Evolutionary conservation across 1,140 invertebrate species (phyloP).

Genomic region (Leptinotarsa lineolata): DNA sequence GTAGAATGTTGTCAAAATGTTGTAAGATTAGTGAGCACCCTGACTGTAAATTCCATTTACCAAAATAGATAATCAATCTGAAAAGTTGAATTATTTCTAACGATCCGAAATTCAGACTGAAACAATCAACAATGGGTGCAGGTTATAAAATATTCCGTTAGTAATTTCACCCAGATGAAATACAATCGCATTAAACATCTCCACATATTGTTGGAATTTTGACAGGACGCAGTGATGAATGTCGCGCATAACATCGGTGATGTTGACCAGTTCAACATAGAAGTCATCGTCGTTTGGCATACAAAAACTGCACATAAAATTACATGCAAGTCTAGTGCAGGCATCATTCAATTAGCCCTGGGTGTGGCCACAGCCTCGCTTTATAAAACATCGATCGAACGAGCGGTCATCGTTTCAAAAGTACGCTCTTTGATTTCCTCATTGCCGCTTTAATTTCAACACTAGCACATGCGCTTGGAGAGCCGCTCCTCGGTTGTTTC

Average conservation of each 20-base stretch:
- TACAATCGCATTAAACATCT: constrained; percentile 33
- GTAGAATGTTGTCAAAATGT: no score
- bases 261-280: constrained; percentile 30
- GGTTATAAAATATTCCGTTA: constrained; percentile 41
- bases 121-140: constrained; percentile 35
- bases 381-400: constrained; percentile 58
- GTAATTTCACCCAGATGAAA: constrained; percentile 39
- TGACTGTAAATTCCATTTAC: no score
- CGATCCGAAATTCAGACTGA: constrained; percentile 24
- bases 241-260: constrained; percentile 37
- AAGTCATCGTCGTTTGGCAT: constrained; percentile 28
- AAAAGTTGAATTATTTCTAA: constrained; percentile 40
- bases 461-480: constrained; percentile 50
- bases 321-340: constrained; percentile 46
- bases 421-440: constrained; percentile 57
- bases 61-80: constrained; percentile 32
- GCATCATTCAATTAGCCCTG: constrained; percentile 56
- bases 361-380: constrained; percentile 55
- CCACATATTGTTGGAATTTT: constrained; percentile 43
- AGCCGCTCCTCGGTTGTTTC: constrained; percentile 39
- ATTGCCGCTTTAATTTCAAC: constrained; percentile 55
- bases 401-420: constrained; percentile 58
- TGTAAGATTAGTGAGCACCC: no score
- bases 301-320: constrained; percentile 43
- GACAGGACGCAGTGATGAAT: constrained; percentile 38